Percentiles rank a stretch among this genome's conserved stretches.
These are phyloP conservation scores for Peromyscus polionotus DNA, from an alignment of 2,113 vertebrate genomes.

Conservation along the genomic window DNA sequence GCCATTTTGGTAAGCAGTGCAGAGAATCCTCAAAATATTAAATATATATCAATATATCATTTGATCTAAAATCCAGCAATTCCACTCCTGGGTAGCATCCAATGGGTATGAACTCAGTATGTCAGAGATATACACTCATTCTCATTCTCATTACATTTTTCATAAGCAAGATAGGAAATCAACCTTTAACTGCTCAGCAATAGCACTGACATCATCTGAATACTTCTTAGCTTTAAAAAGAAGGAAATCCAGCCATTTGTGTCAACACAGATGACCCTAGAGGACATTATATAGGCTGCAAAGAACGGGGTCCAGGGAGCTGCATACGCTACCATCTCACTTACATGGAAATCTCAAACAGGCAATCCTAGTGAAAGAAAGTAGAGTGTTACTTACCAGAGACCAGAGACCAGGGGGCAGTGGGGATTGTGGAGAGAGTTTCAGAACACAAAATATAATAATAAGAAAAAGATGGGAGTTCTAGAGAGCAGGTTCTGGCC, in stretches of 20 bases:
- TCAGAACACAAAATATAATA: not conserved
- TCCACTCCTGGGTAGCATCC: too few relatives aligned
- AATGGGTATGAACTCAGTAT: not conserved
- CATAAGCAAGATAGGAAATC: not conserved
- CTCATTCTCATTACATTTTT: not conserved
- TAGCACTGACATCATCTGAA: not conserved
- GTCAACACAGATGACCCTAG: not conserved
- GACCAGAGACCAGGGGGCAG: not conserved
- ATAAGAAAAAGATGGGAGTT: not conserved
- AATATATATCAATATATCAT: not conserved
- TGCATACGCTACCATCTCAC: not conserved
- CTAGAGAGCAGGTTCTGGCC: not conserved
- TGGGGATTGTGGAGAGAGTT: not conserved
- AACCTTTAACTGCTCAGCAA: not conserved
- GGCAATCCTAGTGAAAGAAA: not conserved
- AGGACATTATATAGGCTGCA: not conserved
- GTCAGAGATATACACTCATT: not conserved
- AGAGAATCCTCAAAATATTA: not conserved
- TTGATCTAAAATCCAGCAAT: too few relatives aligned
- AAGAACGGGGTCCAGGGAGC: not conserved
- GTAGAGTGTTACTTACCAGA: not conserved
- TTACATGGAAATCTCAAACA: not conserved
- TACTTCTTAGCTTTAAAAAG: not conserved
- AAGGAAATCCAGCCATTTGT: not conserved
- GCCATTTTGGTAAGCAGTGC: not conserved